Base-by-base conservation (phyloP, 2,888 invertebrate species). In the Andrena bucephala region DNA sequence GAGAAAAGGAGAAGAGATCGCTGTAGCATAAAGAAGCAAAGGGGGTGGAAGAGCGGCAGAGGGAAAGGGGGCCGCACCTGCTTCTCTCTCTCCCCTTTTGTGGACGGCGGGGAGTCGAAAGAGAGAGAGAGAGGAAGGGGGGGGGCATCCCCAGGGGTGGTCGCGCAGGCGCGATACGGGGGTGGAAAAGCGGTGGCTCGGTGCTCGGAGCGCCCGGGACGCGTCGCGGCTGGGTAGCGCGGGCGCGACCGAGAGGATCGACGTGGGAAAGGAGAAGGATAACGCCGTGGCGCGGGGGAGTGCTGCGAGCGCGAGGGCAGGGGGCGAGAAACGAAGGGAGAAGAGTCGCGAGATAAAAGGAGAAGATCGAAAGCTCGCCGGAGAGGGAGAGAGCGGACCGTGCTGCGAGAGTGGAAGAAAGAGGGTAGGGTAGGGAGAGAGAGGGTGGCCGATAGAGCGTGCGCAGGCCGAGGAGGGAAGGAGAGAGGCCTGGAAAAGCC, bases 151-250 rank as follows among this genome's bases (percentile, higher is more conserved):
- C 90, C 87, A 88, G 90, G 89, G 86, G 82, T 78, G 54, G 79
- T 87, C 88, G 83, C 87, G 93, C 93, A 90, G 86, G 92, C 93
- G 93, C 92, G 89, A 88, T 89, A 7, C 87, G 89, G 88, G 91
- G 92, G 90, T 92, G 92, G 92, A 93, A 92, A 91, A 92, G 92
- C 92, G 90, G 91, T 90, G 90, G 91, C 89, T 91, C 91, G 91
- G 90, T 92, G 93, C 92, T 93, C 93, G 93, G 93, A 92, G 92
- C 93, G 93, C 93, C 94, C 94, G 94, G 94, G 93, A 93, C 93
- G 90, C 90, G 84, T 67, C 72, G 79, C 72, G 72, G 79, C 59
- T 60, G 50, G 63, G 52, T 36, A 57, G 66, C 70, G 69, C 71
- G 73, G 57, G 77, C 48, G 77, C 57, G 66, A 69, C 50, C 48